These are phyloP conservation scores for Prosopocoilus inquinatus DNA, from an alignment of 2,888 invertebrate species.

Conservation along the genomic window DNA sequence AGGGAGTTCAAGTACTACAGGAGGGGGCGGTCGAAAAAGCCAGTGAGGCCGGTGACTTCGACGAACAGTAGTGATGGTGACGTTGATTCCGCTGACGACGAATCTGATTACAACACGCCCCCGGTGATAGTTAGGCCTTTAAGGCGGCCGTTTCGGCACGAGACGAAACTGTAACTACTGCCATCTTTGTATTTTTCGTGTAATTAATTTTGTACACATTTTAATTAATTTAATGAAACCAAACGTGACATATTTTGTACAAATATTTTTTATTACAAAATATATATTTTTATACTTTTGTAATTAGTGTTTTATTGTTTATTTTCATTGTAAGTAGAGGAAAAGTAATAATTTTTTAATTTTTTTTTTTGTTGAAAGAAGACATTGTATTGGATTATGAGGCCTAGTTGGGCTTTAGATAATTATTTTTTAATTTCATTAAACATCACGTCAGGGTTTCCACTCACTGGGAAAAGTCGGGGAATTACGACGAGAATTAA, in stretches of 20 bases:
- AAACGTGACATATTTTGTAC: slow-evolving; percentile 17
- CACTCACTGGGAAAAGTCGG: too few relatives aligned
- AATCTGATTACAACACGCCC: slow-evolving; percentile 48
- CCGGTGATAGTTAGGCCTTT: slow-evolving; percentile 47
- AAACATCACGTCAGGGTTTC: too few relatives aligned
- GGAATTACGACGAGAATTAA: too few relatives aligned
- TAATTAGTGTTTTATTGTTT: neutral
- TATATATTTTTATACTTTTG: slow-evolving; percentile 15
- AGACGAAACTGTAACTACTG: slow-evolving; percentile 53
- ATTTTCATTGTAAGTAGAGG: too few relatives aligned
- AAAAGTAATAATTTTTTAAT: too few relatives aligned
- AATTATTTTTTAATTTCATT: too few relatives aligned
- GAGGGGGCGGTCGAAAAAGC: slow-evolving; percentile 57
- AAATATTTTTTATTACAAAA: slow-evolving; percentile 21
- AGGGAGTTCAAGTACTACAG: slow-evolving; percentile 82
- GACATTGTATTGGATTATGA: too few relatives aligned
- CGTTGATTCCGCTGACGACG: slow-evolving; percentile 77
- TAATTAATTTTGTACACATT: slow-evolving; percentile 13
- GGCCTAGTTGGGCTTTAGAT: too few relatives aligned
- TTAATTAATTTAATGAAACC: slow-evolving; percentile 12
- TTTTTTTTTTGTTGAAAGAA: too few relatives aligned
- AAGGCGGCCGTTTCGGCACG: slow-evolving; percentile 56
- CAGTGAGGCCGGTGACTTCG: slow-evolving; percentile 70
- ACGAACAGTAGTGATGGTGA: slow-evolving; percentile 87
- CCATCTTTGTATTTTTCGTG: neutral